Base-by-base conservation (phyloP, 2,888 invertebrate species). In the Antitype chi region DNA sequence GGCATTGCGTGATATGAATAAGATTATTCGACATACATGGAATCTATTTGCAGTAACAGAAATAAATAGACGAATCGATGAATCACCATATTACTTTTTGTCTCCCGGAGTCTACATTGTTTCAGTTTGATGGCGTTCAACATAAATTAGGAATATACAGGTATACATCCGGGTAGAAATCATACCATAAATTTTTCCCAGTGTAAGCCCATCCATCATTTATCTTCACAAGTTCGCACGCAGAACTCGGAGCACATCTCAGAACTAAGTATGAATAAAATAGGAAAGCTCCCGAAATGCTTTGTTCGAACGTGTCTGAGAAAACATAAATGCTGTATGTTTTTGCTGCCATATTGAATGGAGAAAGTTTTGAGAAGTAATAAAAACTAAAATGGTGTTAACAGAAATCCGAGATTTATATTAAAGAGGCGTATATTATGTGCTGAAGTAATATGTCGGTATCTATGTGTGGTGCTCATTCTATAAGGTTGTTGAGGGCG, bases 291-390 rank as follows among this genome's bases (percentile, higher is more conserved):
- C 59, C 67, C 72, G 79, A 85, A 85, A 74, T 74, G 62, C 80
- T 84, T 84, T 84, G 74, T 84, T 75, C 73, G 63, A 66, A 82
- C 57, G 32, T 70, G 74, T 62, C 67, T 80, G 69, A 78, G 73
- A 80, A 78, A 81, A 80, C 59, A 57, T 76, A 47, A 32, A 38
- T 57, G 62, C n/a, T 25, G 52, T 71, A 63, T 74, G 59, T 83
- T 74, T 85, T 72, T 47, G 69, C 64, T 70, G 53, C 32, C 55
- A 64, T 78, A 78, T 75, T 77, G 76, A 80, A 78, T 80, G 69
- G 74, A 81, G 78, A 87, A 87, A 85, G 86, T 87, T 80, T 78
- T 62, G 55, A 55, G 49, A 85, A 81, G 80, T 81, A 85, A 72
- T 81, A 75, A 84, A 84, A 75, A 84, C 74, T 72, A 80, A 80